Evolutionary conservation across 2,888 invertebrate species (phyloP), one percentile per base, ranked within the genome.

Genomic region (Amiota minor): DNA sequence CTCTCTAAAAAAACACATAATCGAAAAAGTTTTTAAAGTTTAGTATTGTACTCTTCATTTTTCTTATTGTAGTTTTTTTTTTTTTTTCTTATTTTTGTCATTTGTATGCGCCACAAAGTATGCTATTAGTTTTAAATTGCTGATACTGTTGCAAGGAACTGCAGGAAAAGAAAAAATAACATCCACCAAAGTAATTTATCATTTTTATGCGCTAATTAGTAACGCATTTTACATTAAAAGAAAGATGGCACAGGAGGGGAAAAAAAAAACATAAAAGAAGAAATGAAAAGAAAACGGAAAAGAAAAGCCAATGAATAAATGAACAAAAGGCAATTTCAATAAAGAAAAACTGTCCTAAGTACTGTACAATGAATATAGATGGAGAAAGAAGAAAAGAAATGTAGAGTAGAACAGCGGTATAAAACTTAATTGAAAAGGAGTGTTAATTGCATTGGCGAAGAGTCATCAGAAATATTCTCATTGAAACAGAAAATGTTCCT

Each of bases 21-120:
- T 81, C 78, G 81, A 81, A 82, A 82, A 81, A 81, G 69, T 82
- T 81, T 80, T 74, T 70, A 75, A 77, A 59, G 6, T 35, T 35
- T n/a, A n/a, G n/a, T n/a, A n/a, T n/a, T n/a, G n/a, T n/a, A n/a
- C 35, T 35, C 35, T 35, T 35, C 6, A 35, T 2, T 35, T 35
- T 35, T 35, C 2, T 23, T 23, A 23, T 23, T 23, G 1, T 23
- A 23, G 3, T 2, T 23, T 2, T 3, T 35, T 35, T 35, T 0
- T 35, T 1, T 35, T 35, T 35, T 1, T 35, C 35, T 35, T 35
- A n/a, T n/a, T 35, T 35, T 6, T 35, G 0, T 35, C 6, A 35
- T 35, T 53, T 10, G 20, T 20, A 53, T 70, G 46, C 23, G 20
- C 70, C 47, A 49, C 55, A 68, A 81, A 77, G 72, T 78, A 75